phyloP scores from a whole-genome alignment of 2,888 invertebrate genomes.

The Lumbricus terrestris region DNA sequence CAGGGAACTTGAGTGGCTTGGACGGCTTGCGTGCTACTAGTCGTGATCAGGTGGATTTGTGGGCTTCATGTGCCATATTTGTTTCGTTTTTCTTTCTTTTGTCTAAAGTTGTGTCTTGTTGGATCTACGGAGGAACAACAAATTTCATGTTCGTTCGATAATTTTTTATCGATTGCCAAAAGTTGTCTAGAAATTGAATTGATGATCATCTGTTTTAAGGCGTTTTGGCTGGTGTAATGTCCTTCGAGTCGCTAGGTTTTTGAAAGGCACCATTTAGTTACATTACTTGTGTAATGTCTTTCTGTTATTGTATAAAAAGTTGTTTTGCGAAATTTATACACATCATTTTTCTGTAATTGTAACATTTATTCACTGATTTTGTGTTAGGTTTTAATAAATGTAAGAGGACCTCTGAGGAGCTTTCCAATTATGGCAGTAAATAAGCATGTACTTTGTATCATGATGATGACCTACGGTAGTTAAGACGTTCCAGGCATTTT shows the following conservation, averaged over 20 bases:
- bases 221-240: not conserved
- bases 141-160: not conserved
- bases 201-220: not conserved
- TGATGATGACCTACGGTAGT: not conserved
- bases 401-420: not conserved
- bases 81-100: not conserved
- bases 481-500: not conserved
- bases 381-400: not conserved
- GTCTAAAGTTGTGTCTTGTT: not conserved
- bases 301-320: not conserved
- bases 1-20: not conserved
- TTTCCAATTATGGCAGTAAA: not conserved
- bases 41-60: not conserved
- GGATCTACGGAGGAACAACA: not conserved
- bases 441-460: not conserved
- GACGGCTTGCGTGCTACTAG: not conserved
- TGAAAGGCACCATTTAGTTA: not conserved
- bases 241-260: not conserved
- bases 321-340: not conserved
- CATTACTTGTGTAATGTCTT: not conserved
- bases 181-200: not conserved
- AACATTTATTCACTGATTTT: not conserved
- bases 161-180: not conserved
- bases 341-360: not conserved
- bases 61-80: not conserved